Base-by-base conservation (phyloP, 2,888 invertebrate genomes). In the Rapana venosa region DNA sequence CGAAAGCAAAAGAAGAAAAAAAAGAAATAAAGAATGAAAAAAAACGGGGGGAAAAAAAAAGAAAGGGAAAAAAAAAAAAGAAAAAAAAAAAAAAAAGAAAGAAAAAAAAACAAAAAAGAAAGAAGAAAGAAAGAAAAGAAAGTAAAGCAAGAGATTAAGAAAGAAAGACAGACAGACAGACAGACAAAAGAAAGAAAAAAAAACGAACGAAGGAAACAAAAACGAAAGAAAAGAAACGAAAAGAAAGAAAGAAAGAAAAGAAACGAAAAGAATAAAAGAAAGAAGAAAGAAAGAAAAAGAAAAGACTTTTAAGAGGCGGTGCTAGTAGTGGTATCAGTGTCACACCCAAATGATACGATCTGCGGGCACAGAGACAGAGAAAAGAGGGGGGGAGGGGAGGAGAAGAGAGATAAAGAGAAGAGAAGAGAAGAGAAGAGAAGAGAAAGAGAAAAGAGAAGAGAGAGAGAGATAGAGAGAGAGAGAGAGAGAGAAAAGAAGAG, bases 391-490 rank as follows among this genome's bases (percentile, higher is more conserved):
- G 26, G 70, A 22, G 22, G 22, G 66, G n/a, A 8, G 8, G 22
- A n/a, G 70, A n/a, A 32, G 77, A 77, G 77, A 77, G 32, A 20
- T 32, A 77, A 11, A 77, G 77, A 77, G 77, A 32, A 11, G 13
- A 32, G 22, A 32, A 32, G 32, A 32, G n/a, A 26, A 26, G n/a
- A 26, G 26, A 26, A 70, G 70, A 70, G 70, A 70, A 8, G 8
- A 8, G 8, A 32, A 32, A 77, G 77, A 77, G 77, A 32, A 32
- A 32, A 32, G 77, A 77, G 77, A 77, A 32, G 77, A 32, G 32
- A 32, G 77, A 32, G 77, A 77, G 77, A 77, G 32, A 77, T 32
- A 77, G 77, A 77, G 74, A 77, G 32, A 32, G 77, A 77, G 77
- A 32, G 77, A 77, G 32, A 77, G 77, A 77, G 77, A 74, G 77